A percentile compares a stretch with the other conserved stretches of the same genome.
phyloP scores from a whole-genome alignment of 2,797 vertebrate species.

The Nannoperca australis region DNA sequence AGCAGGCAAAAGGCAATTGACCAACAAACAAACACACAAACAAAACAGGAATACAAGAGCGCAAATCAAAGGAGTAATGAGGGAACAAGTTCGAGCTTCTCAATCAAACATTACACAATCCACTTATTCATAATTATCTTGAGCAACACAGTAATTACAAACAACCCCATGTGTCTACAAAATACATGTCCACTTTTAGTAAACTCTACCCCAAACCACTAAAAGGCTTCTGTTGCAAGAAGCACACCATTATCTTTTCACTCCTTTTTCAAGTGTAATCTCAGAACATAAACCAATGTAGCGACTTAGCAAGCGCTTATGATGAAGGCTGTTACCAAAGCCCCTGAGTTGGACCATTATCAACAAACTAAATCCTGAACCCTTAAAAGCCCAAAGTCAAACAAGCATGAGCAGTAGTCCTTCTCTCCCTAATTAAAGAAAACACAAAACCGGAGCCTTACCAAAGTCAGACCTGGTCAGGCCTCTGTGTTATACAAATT shows the following conservation, averaged over 20 bases:
- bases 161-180: slow-evolving; percentile 32
- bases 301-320: slow-evolving; percentile 36
- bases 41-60: slow-evolving; percentile 2
- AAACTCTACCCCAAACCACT: slow-evolving; percentile 30
- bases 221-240: slow-evolving; percentile 31
- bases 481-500: slow-evolving; percentile 58
- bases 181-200: slow-evolving; percentile 19
- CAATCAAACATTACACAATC: slow-evolving; percentile 29
- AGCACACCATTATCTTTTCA: slow-evolving; percentile 16
- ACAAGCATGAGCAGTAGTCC: slow-evolving; percentile 61
- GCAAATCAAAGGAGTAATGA: slow-evolving; percentile 9
- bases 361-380: slow-evolving; percentile 71
- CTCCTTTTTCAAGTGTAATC: slow-evolving; percentile 46
- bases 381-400: slow-evolving; percentile 66
- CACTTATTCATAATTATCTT: slow-evolving; percentile 34
- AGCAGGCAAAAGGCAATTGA: neutral
- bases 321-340: slow-evolving; percentile 56
- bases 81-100: slow-evolving; percentile 26
- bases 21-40: neutral
- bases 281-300: slow-evolving; percentile 53
- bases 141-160: slow-evolving; percentile 33
- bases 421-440: slow-evolving; percentile 69
- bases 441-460: slow-evolving; percentile 70
- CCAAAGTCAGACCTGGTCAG: slow-evolving; percentile 65
- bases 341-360: slow-evolving; percentile 56